Percentiles rank a stretch among this genome's conserved stretches.
Evolutionary conservation across 2,888 invertebrate species (phyloP).

Genomic region (Nemoura dubitans): DNA sequence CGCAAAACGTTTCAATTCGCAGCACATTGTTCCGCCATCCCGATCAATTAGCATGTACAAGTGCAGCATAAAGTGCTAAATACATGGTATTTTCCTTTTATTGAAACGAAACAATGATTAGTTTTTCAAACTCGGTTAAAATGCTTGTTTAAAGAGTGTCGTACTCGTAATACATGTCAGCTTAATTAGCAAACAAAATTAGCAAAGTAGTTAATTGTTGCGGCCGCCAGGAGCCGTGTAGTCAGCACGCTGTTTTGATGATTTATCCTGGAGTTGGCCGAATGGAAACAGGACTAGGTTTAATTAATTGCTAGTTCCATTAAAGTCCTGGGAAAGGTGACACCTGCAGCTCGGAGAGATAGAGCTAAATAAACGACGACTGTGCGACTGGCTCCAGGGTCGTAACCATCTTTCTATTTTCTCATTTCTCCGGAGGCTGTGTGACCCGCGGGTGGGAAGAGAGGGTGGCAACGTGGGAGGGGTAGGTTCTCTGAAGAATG

Average conservation of each 20-base stretch:
- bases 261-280: neutral
- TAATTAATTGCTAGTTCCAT: slow-evolving; percentile 31
- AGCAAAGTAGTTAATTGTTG: neutral
- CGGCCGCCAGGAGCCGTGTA: neutral
- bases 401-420: slow-evolving; percentile 20
- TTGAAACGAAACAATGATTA: neutral
- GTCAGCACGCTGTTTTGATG: neutral
- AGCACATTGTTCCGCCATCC: neutral
- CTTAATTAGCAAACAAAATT: neutral
- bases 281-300: neutral
- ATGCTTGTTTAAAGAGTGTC: neutral
- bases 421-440: neutral
- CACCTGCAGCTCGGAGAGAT: slow-evolving; percentile 20
- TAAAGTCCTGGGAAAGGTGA: slow-evolving; percentile 34
- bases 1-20: neutral
- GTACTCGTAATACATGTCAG: neutral
- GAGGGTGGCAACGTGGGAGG: neutral
- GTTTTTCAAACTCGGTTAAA: neutral
- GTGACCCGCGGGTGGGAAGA: neutral
- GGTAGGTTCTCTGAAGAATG: neutral
- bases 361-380: slow-evolving; percentile 28
- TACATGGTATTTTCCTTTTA: neutral
- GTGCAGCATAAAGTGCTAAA: neutral
- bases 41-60: neutral
- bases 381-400: neutral